These are phyloP conservation scores for Enoplosus armatus DNA, from an alignment of 2,797 vertebrate species.

Conservation along the genomic window DNA sequence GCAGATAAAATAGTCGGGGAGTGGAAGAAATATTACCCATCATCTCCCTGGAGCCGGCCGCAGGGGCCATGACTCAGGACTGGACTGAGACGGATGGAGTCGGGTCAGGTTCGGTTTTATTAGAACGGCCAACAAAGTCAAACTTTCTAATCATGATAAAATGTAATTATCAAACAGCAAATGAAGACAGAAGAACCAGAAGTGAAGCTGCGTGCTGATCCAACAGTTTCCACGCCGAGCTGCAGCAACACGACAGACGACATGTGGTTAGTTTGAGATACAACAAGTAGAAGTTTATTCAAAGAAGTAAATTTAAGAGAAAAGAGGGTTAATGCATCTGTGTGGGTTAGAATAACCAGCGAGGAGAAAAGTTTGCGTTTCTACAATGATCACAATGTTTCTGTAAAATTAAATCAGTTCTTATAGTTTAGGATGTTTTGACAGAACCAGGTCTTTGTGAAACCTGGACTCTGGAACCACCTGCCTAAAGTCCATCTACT, in stretches of 20 bases:
- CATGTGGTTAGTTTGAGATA: no score
- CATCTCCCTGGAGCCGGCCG: slow-evolving; percentile 64
- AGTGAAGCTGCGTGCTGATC: no score
- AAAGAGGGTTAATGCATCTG: not conserved
- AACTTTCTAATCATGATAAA: slow-evolving; percentile 50
- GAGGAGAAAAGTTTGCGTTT: not conserved
- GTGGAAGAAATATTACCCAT: slow-evolving; percentile 84
- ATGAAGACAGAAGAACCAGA: not conserved
- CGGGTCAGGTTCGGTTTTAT: slow-evolving; percentile 27
- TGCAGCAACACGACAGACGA: not conserved
- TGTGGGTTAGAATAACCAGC: not conserved
- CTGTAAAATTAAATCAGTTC: not conserved
- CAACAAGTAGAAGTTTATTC: no score
- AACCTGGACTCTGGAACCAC: no score
- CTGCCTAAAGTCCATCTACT: not conserved
- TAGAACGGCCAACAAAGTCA: not conserved
- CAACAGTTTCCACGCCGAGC: no score
- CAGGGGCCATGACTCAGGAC: slow-evolving; percentile 71
- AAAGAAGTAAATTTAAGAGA: no score
- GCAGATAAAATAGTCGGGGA: slow-evolving; percentile 80
- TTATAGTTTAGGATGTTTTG: not conserved
- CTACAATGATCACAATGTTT: no score
- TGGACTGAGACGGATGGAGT: slow-evolving; percentile 51
- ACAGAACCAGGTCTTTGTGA: not conserved
- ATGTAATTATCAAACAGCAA: not conserved